Conservation (phyloP, 2,797 vertebrate genomes). For the Darevskia nairensis region DNA sequence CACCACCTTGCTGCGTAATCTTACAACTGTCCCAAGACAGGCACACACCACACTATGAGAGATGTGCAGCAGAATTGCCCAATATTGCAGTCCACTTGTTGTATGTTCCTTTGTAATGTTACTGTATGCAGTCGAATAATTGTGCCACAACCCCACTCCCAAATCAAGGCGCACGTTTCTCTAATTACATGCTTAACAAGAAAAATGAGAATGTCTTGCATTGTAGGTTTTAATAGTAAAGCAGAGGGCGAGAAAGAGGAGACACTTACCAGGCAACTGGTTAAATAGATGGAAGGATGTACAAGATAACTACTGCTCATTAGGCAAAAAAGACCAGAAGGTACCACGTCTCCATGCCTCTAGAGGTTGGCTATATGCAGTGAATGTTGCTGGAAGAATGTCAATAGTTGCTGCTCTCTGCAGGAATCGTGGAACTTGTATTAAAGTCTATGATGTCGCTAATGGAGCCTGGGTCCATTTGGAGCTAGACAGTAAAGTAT, state of each 20-base stretch:
- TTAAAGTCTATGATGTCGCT: constrained; percentile 56
- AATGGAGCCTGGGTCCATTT: constrained; percentile 14
- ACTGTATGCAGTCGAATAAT: not conserved
- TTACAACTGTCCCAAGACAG: not conserved
- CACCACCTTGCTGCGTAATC: not conserved
- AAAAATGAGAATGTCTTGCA: constrained; percentile 36
- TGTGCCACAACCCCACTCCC: not conserved
- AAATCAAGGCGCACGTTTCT: not conserved
- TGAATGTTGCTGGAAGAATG: not conserved
- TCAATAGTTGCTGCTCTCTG: constrained; percentile 26
- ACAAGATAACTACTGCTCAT: constrained; percentile 31
- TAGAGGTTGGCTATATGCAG: constrained; percentile 10
- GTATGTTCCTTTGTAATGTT: not conserved
- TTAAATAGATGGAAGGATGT: constrained; percentile 46
- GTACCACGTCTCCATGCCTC: constrained; percentile 46
- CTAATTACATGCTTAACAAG: not conserved
- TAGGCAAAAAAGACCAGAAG: constrained; percentile 30
- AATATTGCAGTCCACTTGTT: too few species aligned
- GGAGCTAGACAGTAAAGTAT: not conserved
- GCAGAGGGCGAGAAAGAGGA: constrained; percentile 11
- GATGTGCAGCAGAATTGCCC: not conserved
- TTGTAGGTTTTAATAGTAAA: constrained; percentile 10
- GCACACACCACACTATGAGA: not conserved
- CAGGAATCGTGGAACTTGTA: constrained; percentile 63
- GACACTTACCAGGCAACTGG: constrained; percentile 61